A percentile compares a stretch with the other conserved stretches of the same genome.
Evolutionary conservation across 1,140 invertebrate species (phyloP).

Genomic region (Cepaea nemoralis): DNA sequence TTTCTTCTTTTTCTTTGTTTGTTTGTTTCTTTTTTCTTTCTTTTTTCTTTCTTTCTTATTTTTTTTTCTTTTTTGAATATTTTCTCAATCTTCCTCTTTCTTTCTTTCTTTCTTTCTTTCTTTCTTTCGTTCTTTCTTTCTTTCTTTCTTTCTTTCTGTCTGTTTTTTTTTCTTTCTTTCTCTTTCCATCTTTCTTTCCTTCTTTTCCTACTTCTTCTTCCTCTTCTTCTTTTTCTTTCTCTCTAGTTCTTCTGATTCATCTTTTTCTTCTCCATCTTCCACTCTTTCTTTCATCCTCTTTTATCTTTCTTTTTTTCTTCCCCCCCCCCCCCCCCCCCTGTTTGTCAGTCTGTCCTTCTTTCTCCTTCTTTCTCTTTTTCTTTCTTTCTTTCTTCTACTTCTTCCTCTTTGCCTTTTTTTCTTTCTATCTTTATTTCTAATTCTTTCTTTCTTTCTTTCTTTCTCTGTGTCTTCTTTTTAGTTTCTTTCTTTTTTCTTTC

Average conservation of each 20-base stretch:
- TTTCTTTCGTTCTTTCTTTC: background rate
- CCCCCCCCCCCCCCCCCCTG: background rate
- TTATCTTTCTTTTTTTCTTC: background rate
- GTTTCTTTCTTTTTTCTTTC: too few relatives aligned
- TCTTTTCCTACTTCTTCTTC: background rate
- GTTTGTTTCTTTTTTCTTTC: background rate
- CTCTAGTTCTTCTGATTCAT: background rate
- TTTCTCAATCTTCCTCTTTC: background rate
- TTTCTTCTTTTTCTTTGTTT: background rate
- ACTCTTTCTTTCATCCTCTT: background rate
- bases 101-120: background rate
- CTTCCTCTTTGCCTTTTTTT: background rate
- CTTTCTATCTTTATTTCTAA: background rate
- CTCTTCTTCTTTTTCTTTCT: background rate
- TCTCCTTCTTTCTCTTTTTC: background rate
- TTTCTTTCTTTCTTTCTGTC: too few relatives aligned
- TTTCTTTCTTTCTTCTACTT: background rate
- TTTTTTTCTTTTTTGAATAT: background rate
- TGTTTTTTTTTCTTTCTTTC: slow-evolving; percentile 2
- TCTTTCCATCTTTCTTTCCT: background rate
- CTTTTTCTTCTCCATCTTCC: background rate
- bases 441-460: background rate
- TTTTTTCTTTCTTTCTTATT: background rate
- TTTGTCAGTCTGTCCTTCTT: background rate
- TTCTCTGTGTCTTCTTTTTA: too few relatives aligned